These are phyloP conservation scores for Ophion ellenae DNA, from an alignment of 2,888 invertebrate species.

Conservation along the genomic window DNA sequence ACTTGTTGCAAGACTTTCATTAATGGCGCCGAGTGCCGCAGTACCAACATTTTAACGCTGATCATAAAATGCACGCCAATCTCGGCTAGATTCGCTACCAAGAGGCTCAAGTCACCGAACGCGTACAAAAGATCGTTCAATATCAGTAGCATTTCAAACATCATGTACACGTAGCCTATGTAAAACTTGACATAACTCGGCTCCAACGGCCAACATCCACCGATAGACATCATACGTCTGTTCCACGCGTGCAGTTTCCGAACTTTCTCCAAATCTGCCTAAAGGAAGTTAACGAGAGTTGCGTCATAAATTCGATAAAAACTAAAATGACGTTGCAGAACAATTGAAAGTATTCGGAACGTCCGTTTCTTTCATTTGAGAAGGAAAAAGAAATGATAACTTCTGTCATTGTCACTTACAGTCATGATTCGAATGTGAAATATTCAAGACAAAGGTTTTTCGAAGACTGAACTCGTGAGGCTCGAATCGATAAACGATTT, in stretches of 20 bases:
- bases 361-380: not conserved
- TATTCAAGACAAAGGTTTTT: not conserved
- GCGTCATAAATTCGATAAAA: too few species aligned
- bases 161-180: conserved; percentile 19
- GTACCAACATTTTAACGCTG: conserved; percentile 43
- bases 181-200: conserved; percentile 35
- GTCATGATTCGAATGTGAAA: conserved; percentile 4
- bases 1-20: conserved; percentile 12
- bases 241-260: conserved; percentile 41
- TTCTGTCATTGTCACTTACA: conserved; percentile 1
- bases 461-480: conserved; percentile 6
- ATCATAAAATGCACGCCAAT: conserved; percentile 16
- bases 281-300: not conserved
- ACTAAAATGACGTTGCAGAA: conserved; percentile 3
- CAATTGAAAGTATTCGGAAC: not conserved
- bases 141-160: conserved; percentile 1
- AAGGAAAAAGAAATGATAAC: not conserved
- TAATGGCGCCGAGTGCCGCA: conserved; percentile 24
- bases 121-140: conserved; percentile 28
- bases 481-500: conserved; percentile 1
- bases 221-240: conserved; percentile 31
- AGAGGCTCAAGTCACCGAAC: conserved; percentile 41
- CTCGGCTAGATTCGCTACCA: conserved; percentile 50
- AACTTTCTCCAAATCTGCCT: conserved; percentile 39
- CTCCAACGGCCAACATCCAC: conserved; percentile 55